Evolutionary conservation across 2,888 invertebrate genomes (phyloP).

Genomic region (Beris morrisii): DNA sequence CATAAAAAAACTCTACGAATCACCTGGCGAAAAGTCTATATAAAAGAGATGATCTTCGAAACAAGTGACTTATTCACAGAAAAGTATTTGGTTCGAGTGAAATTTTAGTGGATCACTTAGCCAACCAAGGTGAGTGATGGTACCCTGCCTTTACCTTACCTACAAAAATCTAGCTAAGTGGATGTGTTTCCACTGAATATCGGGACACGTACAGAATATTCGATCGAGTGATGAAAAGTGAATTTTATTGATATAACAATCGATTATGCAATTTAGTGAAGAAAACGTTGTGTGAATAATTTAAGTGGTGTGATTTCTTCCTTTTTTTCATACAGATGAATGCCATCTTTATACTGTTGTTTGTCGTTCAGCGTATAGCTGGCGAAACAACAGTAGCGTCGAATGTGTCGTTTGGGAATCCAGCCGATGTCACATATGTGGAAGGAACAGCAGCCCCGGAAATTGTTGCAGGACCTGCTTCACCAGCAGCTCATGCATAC

Average conservation of each 20-base stretch:
- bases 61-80: slow-evolving; percentile 22
- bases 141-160: not conserved
- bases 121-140: slow-evolving; percentile 2
- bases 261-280: slow-evolving; percentile 2
- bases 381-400: slow-evolving; percentile 41
- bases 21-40: slow-evolving; percentile 21
- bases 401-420: slow-evolving; percentile 58
- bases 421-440: slow-evolving; percentile 61
- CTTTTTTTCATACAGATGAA: slow-evolving; percentile 11
- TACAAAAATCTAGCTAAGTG: not conserved
- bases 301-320: not conserved
- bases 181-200: slow-evolving; percentile 11
- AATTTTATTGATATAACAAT: not conserved
- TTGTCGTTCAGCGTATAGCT: slow-evolving; percentile 38
- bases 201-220: not conserved
- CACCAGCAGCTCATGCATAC: slow-evolving; percentile 9
- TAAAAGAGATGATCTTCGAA: slow-evolving; percentile 18
- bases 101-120: slow-evolving; percentile 26
- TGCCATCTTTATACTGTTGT: slow-evolving; percentile 9
- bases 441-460: slow-evolving; percentile 51
- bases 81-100: slow-evolving; percentile 12
- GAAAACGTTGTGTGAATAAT: not conserved
- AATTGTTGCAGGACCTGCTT: slow-evolving; percentile 45
- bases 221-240: slow-evolving; percentile 1
- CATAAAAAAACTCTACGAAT: not conserved